These are phyloP conservation scores for Acropora tenuis DNA, from an alignment of 64 coral and sea anemone species.

Conservation along the genomic window DNA sequence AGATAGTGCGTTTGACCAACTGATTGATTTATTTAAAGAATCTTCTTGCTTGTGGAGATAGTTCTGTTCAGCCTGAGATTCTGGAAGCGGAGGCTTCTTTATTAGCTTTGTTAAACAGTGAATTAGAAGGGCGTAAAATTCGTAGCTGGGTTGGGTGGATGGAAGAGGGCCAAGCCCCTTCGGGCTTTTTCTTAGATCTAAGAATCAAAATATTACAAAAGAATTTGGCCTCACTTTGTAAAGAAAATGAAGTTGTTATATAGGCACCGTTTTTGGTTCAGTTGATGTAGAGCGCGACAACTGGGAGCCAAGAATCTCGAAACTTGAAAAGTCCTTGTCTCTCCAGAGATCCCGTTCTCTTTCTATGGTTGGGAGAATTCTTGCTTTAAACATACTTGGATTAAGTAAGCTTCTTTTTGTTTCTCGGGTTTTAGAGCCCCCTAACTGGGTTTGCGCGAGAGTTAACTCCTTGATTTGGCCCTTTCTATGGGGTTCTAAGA, in stretches of 20 bases:
- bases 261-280: neutral
- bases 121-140: constrained; percentile 17
- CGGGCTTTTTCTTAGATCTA: neutral
- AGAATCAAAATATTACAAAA: neutral
- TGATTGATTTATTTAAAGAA: neutral
- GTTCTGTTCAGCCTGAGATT: neutral
- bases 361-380: neutral
- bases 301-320: neutral
- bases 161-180: constrained; percentile 18
- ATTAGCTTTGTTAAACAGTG: neutral
- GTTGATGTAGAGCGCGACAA: neutral
- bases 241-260: constrained; percentile 1
- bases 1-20: neutral
- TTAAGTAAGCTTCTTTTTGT: neutral
- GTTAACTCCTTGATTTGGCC: neutral
- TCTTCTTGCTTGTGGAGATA: neutral
- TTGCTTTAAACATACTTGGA: neutral
- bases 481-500: neutral
- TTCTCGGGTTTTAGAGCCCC: neutral
- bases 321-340: neutral
- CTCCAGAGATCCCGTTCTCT: neutral
- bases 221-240: neutral
- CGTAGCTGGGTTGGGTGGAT: constrained; percentile 28
- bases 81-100: neutral
- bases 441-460: neutral